Conservation (phyloP, 2,113 vertebrate genomes). For the Dasyprocta punctata region DNA sequence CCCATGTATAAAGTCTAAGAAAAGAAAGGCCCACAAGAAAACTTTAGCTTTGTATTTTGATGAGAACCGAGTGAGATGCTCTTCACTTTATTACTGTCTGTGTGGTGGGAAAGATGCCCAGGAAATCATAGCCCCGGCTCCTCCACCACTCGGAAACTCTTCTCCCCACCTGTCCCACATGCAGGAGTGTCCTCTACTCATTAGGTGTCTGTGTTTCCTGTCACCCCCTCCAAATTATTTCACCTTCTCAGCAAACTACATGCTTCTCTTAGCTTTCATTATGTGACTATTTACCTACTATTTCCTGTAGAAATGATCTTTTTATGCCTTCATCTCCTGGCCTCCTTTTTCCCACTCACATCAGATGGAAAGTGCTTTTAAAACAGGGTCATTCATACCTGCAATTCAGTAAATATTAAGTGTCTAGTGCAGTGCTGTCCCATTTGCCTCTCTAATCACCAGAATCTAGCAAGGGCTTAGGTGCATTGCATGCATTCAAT, state of each 20-base stretch:
- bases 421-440: background rate
- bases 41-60: background rate
- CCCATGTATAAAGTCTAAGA: background rate
- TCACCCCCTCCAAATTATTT: background rate
- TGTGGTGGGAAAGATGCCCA: background rate
- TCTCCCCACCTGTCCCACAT: background rate
- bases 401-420: background rate
- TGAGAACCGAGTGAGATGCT: background rate
- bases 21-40: conserved; percentile 17
- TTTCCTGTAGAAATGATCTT: background rate
- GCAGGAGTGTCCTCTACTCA: background rate
- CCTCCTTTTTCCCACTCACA: background rate
- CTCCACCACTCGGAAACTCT: background rate
- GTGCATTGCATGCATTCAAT: background rate
- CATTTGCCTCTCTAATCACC: background rate
- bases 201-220: background rate
- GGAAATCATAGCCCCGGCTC: too few relatives aligned
- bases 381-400: background rate
- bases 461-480: background rate
- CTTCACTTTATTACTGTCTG: background rate
- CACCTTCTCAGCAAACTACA: background rate
- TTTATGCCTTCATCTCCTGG: background rate
- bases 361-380: conserved; percentile 24
- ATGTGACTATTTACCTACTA: background rate
- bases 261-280: background rate